phyloP scores from a whole-genome alignment of 1,140 invertebrate genomes.

The Colletes latitarsis region DNA sequence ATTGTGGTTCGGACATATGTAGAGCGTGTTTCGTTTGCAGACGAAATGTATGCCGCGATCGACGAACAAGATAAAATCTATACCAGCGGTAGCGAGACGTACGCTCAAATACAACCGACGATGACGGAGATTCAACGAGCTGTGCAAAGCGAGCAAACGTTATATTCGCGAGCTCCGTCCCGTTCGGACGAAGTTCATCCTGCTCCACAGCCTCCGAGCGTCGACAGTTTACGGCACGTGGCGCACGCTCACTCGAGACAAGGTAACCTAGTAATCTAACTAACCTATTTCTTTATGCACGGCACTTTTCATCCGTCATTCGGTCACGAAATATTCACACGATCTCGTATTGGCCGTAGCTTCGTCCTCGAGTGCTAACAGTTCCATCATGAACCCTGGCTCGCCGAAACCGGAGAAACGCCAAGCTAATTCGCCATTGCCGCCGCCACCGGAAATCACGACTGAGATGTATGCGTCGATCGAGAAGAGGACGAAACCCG shows the following conservation, averaged over 20 bases:
- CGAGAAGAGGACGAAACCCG: conserved; percentile 74
- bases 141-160: conserved; percentile 76
- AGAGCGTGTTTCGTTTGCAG: conserved; percentile 78
- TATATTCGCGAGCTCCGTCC: conserved; percentile 61
- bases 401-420: conserved; percentile 93
- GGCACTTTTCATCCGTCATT: background rate
- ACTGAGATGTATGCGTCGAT: conserved; percentile 73
- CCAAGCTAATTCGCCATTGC: conserved; percentile 91
- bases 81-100: conserved; percentile 92
- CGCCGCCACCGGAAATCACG: conserved; percentile 85
- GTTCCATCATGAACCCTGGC: conserved; percentile 87
- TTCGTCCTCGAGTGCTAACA: conserved; percentile 89
- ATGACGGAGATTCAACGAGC: conserved; percentile 80
- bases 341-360: conserved; percentile 75
- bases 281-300: no score
- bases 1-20: no score
- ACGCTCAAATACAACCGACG: conserved; percentile 91
- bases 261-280: conserved; percentile 79
- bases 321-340: background rate
- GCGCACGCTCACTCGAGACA: conserved; percentile 87
- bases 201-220: conserved; percentile 83
- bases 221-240: conserved; percentile 84
- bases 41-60: conserved; percentile 95
- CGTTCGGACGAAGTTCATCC: conserved; percentile 69
- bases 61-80: conserved; percentile 90